Base-by-base conservation (phyloP, 1,140 invertebrate species). In the Drosophila nannoptera region DNA sequence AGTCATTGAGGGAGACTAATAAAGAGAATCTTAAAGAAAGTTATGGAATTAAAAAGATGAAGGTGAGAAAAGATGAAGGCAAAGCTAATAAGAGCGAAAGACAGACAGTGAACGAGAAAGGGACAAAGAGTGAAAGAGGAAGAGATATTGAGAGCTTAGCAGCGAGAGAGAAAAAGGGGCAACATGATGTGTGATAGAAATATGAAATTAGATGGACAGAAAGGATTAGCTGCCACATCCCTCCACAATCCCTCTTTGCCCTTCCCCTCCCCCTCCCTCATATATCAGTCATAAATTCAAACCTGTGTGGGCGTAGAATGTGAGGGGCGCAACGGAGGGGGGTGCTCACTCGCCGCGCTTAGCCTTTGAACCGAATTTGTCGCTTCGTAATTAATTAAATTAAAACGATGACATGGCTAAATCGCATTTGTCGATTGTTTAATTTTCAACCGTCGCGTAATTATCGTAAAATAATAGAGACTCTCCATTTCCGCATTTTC, bases 331-430 rank as follows among this genome's bases (percentile, higher is more conserved):
- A 12, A 4, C n/a, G n/a, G n/a, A 5, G 40, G n/a, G 40, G 40
- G 6, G n/a, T 43, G 12, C 14, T 14, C n/a, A 2, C 12, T 7
- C 12, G n/a, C 4, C 12, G 12, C 22, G 40, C 40, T 29, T 1
- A 29, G 22, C 14, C 22, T 22, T 29, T 12, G 45, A 9, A 22
- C 16, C 22, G 32, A 36, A 35, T 35, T 33, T 52, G 32, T 32
- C 49, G 12, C 5, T 9, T 9, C 38, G 53, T 65, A 69, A 65
- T 65, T 69, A 69, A 69, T 65, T 56, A 43, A 65, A 65, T 69
- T 46, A 52, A 45, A 69, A 65, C 35, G 46, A 52, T 29, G 22
- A 52, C 32, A 32, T 7, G 43, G 48, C 49, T 22, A 58, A 61
- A 67, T 54, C 50, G 48, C 38, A 67, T 55, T 68, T 61, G 36